Percentiles rank a stretch among this genome's conserved stretches.
Evolutionary conservation across 2,888 invertebrate species (phyloP).

Genomic region (Cephonodes hylas): DNA sequence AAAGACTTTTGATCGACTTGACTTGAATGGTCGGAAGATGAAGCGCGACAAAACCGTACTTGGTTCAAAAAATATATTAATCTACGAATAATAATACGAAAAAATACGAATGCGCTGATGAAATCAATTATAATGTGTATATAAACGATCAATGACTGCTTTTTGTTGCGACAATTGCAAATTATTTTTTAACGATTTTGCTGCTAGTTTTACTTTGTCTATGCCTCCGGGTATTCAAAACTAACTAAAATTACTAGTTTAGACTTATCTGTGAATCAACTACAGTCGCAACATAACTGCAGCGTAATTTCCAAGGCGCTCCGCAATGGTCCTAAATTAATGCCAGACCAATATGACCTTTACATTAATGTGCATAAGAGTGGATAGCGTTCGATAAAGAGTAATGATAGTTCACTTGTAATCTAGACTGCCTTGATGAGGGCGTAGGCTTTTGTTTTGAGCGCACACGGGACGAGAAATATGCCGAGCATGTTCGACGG

Average conservation of each 20-base stretch:
- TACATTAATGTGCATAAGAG: conserved; percentile 35
- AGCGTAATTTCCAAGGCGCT: conserved; percentile 7
- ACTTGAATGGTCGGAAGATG: too few relatives aligned
- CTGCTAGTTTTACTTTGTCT: too few relatives aligned
- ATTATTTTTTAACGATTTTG: too few relatives aligned
- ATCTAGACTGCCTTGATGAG: conserved; percentile 57
- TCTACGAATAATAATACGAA: too few relatives aligned
- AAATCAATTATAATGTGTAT: too few relatives aligned
- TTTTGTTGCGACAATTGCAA: too few relatives aligned
- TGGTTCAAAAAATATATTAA: too few relatives aligned
- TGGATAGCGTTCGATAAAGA: conserved; percentile 28
- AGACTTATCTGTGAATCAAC: not conserved
- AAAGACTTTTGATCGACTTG: too few relatives aligned
- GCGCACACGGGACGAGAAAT: conserved; percentile 24
- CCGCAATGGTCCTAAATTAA: conserved; percentile 22
- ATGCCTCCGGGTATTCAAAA: too few relatives aligned
- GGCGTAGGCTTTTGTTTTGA: conserved; percentile 49
- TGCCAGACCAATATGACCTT: conserved; percentile 39
- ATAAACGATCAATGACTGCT: too few relatives aligned
- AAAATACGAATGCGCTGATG: too few relatives aligned
- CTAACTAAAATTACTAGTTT: not conserved
- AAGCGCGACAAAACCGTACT: too few relatives aligned
- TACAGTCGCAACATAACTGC: not conserved
- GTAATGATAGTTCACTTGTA: conserved; percentile 28
- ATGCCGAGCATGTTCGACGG: conserved; percentile 17